A percentile compares a stretch with the other conserved stretches of the same genome.
phyloP scores from a whole-genome alignment of 2,888 invertebrate species.

The Yponomeuta cagnagella region DNA sequence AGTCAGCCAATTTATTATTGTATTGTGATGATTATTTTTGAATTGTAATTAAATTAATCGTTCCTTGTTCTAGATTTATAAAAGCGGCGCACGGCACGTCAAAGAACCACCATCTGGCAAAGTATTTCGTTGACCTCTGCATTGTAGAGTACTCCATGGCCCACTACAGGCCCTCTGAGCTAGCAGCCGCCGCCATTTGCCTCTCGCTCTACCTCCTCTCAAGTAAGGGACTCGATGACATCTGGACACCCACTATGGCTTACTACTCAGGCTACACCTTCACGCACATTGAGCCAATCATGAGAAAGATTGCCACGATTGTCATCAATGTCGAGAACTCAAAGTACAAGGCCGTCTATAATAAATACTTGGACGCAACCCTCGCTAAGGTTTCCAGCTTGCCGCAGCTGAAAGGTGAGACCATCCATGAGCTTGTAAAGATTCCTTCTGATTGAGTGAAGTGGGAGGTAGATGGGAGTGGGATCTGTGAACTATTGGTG shows the following conservation, averaged over 20 bases:
- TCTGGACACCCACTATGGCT: slow-evolving; percentile 84
- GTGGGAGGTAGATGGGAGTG: slow-evolving; percentile 5
- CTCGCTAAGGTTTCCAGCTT: slow-evolving; percentile 79
- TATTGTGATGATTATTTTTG: no score
- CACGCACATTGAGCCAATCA: slow-evolving; percentile 80
- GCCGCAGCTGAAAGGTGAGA: slow-evolving; percentile 75
- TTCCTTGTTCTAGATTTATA: slow-evolving; percentile 61
- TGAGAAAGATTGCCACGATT: slow-evolving; percentile 81
- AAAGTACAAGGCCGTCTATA: slow-evolving; percentile 81
- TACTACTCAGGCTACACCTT: slow-evolving; percentile 86
- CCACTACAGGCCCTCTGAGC: slow-evolving; percentile 86
- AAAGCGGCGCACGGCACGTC: slow-evolving; percentile 77
- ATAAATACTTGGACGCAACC: slow-evolving; percentile 77
- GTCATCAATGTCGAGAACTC: slow-evolving; percentile 81
- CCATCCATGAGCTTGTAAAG: slow-evolving; percentile 43
- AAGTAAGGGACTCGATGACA: slow-evolving; percentile 57
- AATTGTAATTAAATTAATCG: no score
- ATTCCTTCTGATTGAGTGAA: slow-evolving; percentile 19
- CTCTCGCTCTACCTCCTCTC: slow-evolving; percentile 78
- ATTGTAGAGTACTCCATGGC: slow-evolving; percentile 88
- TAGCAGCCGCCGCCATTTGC: slow-evolving; percentile 88
- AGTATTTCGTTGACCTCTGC: slow-evolving; percentile 92
- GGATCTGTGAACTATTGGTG: slow-evolving; percentile 23
- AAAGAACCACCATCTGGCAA: slow-evolving; percentile 86
- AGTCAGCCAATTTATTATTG: no score